phyloP scores from a whole-genome alignment of 2,888 invertebrate species.

The Meloe dianella region DNA sequence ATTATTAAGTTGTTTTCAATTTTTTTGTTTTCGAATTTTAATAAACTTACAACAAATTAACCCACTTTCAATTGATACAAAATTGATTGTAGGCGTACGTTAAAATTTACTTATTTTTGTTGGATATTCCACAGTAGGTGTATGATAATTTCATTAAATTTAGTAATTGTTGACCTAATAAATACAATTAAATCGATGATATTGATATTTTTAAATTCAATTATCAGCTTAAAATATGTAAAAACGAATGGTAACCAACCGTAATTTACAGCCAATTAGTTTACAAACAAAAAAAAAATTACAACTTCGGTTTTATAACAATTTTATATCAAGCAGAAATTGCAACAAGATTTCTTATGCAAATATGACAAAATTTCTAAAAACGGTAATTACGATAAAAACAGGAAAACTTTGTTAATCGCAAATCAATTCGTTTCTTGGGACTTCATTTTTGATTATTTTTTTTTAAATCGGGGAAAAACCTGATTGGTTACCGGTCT shows the following conservation, averaged over 20 bases:
- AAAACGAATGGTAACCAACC: neutral
- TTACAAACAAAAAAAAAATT: too few species aligned
- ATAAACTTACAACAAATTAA: neutral
- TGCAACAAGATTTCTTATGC: neutral
- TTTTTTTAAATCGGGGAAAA: neutral
- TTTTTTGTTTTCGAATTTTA: neutral
- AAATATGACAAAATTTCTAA: neutral
- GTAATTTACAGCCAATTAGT: too few species aligned
- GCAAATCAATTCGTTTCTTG: neutral
- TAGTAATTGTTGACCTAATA: neutral
- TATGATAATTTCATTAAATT: constrained; percentile 6
- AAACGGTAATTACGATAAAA: neutral
- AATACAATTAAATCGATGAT: neutral
- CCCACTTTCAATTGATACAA: constrained; percentile 19
- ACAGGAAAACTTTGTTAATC: neutral
- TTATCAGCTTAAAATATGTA: neutral
- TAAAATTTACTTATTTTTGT: constrained; percentile 11
- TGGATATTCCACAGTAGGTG: constrained; percentile 17
- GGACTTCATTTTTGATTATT: too few species aligned
- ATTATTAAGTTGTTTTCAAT: neutral
- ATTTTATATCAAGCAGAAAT: too few species aligned
- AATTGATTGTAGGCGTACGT: constrained; percentile 19
- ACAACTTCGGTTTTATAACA: too few species aligned
- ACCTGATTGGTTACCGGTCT: too few species aligned
- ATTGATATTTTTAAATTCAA: neutral